Evolutionary conservation across 1,140 invertebrate genomes (phyloP).

Genomic region (Lysiphlebus fabarum): DNA sequence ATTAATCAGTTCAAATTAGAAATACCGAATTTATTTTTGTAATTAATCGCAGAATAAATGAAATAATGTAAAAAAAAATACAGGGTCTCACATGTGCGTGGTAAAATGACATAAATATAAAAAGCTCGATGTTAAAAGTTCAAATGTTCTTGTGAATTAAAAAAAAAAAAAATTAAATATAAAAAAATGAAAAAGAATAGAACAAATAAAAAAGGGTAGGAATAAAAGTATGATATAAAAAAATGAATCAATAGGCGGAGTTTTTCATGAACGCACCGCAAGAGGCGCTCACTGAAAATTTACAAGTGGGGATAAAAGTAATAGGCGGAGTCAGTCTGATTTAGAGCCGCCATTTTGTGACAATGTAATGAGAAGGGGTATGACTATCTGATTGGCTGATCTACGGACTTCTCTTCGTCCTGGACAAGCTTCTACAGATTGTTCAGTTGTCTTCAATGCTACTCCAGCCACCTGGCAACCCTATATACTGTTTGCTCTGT

Average conservation of each 20-base stretch:
- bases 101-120: too few relatives aligned
- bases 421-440: slow-evolving; percentile 56
- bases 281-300: slow-evolving; percentile 31
- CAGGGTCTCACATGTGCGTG: too few relatives aligned
- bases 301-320: slow-evolving; percentile 27
- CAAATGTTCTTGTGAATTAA: slow-evolving; percentile 3
- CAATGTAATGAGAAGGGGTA: slow-evolving; percentile 50
- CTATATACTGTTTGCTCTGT: slow-evolving; percentile 15
- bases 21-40: too few relatives aligned
- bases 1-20: too few relatives aligned
- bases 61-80: too few relatives aligned
- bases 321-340: slow-evolving; percentile 55
- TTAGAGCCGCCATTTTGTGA: slow-evolving; percentile 58
- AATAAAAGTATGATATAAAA: slow-evolving; percentile 45
- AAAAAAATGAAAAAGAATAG: slow-evolving; percentile 4
- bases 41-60: too few relatives aligned
- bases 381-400: slow-evolving; percentile 57
- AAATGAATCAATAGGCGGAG: slow-evolving; percentile 58
- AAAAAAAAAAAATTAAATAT: neutral
- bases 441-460: slow-evolving; percentile 51
- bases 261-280: slow-evolving; percentile 49
- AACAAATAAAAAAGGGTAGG: slow-evolving; percentile 18
- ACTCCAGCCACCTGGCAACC: slow-evolving; percentile 39
- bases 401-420: slow-evolving; percentile 52
- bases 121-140: neutral